Base-by-base conservation (phyloP, 2,888 invertebrate species). In the Cryptocephalus moraei region DNA sequence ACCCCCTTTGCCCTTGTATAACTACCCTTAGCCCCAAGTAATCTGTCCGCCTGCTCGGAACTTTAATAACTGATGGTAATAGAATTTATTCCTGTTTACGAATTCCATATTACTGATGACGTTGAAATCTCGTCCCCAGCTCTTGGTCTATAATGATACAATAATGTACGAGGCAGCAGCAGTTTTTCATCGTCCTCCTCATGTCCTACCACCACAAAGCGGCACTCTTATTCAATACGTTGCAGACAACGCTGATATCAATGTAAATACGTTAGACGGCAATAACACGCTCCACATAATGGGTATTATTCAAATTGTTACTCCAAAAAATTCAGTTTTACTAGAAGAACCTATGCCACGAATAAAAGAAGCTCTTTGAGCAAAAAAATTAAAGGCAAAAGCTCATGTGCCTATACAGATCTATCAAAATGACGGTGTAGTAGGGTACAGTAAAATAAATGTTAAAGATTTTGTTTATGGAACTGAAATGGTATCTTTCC, bases 231-330 rank as follows among this genome's bases (percentile, higher is more conserved):
- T 60, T 52, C 61, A 62, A 51, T 59, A 59, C 49, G 58, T 53
- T 51, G 56, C 52, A 45, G 60, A 62, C 48, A 63, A 62, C 56
- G 58, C 61, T 43, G 61, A 62, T 55, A 56, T 61, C 32, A 63
- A 64, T 62, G 60, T 61, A 8, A 33, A 55, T 49, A 61, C 62
- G 2, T 32, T 63, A 12, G 60, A 62, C 40, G 57, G 58, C 44
- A 11, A 59, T 49, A 60, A 62, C 41, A 60, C 63, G 8, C 49
- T 63, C 44, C 62, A 61, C 49, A 53, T 57, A 48, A 61, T 62
- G 62, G 60, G 60, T 41, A 55, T 56, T 0, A 62, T 61, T 50
- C 49, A 60, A 50, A 55, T 58, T 47, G 47, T 58, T 14, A 58
- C 60, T 51, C 57, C 57, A 46, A 56, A 53, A 55, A 43, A 47